Evolutionary conservation across 2,888 invertebrate species (phyloP).

Genomic region (Stenoptilia bipunctidactyla): DNA sequence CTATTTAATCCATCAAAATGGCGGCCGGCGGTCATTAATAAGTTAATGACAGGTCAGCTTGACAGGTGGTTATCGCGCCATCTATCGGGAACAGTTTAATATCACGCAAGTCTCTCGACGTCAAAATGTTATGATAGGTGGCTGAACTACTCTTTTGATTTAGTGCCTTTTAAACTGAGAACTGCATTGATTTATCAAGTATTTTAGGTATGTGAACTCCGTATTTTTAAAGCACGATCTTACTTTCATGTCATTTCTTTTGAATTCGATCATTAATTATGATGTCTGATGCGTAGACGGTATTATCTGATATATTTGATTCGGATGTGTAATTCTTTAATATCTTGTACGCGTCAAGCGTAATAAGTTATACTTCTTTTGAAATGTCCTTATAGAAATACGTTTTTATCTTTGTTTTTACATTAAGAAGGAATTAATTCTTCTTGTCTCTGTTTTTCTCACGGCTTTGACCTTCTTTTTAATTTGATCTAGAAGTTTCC

Average conservation of each 20-base stretch:
- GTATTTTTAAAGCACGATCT: conserved; percentile 62
- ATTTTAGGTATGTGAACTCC: conserved; percentile 57
- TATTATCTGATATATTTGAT: conserved; percentile 67
- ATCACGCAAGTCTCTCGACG: conserved; percentile 55
- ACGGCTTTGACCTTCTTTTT: too few relatives aligned
- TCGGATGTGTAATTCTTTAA: conserved; percentile 40
- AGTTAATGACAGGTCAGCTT: conserved; percentile 62
- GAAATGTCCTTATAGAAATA: too few relatives aligned
- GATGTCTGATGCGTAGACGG: conserved; percentile 41
- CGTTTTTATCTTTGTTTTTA: too few relatives aligned
- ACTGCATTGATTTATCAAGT: conserved; percentile 69
- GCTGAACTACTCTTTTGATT: conserved; percentile 53
- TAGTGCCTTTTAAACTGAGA: conserved; percentile 54
- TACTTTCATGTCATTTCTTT: conserved; percentile 62
- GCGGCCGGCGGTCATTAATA: conserved; percentile 51
- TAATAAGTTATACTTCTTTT: background rate
- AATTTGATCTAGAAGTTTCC: too few relatives aligned
- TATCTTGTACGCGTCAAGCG: background rate
- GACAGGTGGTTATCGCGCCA: conserved; percentile 66
- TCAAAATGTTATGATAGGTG: conserved; percentile 63
- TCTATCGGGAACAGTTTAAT: conserved; percentile 63
- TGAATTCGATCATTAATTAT: conserved; percentile 64
- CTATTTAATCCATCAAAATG: conserved; percentile 47
- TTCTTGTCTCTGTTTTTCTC: too few relatives aligned
- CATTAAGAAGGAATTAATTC: too few relatives aligned